Evolutionary conservation across 2,888 invertebrate genomes (phyloP).

Genomic region (Scaptodrosophila latifasciaeformis): DNA sequence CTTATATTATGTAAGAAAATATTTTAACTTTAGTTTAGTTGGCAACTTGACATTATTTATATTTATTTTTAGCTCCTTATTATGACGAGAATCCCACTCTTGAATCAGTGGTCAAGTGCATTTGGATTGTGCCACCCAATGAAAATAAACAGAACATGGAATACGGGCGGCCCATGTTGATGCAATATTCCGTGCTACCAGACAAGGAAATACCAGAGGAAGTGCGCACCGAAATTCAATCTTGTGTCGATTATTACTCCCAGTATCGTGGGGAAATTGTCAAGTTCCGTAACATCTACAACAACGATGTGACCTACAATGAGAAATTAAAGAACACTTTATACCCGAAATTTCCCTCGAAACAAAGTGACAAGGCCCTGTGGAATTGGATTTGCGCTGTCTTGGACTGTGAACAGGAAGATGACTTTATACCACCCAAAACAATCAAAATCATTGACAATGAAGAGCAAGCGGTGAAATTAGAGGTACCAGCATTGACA

Average conservation of each 20-base stretch:
- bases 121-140: conserved; percentile 97
- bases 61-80: conserved; percentile 83
- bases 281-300: conserved; percentile 77
- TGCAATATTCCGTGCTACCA: conserved; percentile 89
- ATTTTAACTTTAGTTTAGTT: neutral
- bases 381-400: conserved; percentile 88
- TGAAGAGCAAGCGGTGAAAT: conserved; percentile 49
- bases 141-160: conserved; percentile 90
- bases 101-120: conserved; percentile 89
- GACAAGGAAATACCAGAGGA: conserved; percentile 88
- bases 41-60: neutral
- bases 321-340: conserved; percentile 90
- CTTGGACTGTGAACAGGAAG: conserved; percentile 83
- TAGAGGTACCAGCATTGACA: conserved; percentile 33
- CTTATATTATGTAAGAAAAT: conserved; percentile 93
- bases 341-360: conserved; percentile 87
- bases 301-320: conserved; percentile 82
- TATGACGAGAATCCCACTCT: conserved; percentile 86
- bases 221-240: conserved; percentile 89
- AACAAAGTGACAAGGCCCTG: conserved; percentile 84
- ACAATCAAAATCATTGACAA: conserved; percentile 70
- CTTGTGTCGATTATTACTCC: conserved; percentile 89
- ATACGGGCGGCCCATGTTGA: conserved; percentile 92
- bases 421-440: conserved; percentile 79
- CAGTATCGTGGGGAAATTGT: conserved; percentile 80